Evolutionary conservation across 2,113 vertebrate species (phyloP), one percentile per base, ranked within the genome.

Genomic region (Catharus minimus): DNA sequence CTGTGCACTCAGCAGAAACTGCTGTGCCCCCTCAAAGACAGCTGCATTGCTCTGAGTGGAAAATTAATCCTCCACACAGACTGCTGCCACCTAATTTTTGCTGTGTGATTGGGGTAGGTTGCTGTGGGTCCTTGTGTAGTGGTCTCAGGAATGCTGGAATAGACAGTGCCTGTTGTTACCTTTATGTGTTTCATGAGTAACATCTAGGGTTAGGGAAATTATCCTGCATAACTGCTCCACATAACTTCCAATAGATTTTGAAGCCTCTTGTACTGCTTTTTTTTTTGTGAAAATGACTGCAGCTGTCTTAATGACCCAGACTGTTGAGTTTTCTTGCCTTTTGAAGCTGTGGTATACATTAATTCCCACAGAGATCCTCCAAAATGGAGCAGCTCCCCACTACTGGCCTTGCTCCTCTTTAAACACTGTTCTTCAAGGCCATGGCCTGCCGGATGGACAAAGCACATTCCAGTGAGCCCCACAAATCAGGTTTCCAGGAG

Each of bases 11-110:
- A 57, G 82, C 65, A 46, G 73, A 61, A 81, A 67, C 50, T 57
- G 33, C 83, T 66, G 66, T 82, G 46, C 43, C 58, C 69, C 61
- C 80, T 86, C 43, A 69, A 80, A 89, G 81, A 57, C 58, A 82
- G 86, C 83, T 93, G 86, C 86, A 90, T 16, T 79, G 77, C 80
- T 89, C 66, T 12, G 77, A 90, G 44, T 73, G 66, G 46, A 80
- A 86, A 79, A 94, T 28, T 47, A 88, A 79, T 84, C 75, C 73
- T 53, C 55, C 74, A 69, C 41, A n/a, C 46, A 73, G 57, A 18
- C 62, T 66, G 77, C 83, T 60, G 58, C 73, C 2, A 10, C 80
- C n/a, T 81, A 6, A 75, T 60, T 92, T 90, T 36, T 58, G 41
- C 46, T 19, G 13, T 68, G 32, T 78, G 82, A 49, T 15, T 41